phyloP scores from a whole-genome alignment of 2,797 vertebrate genomes.

The Lepilemur septentrionalis region DNA sequence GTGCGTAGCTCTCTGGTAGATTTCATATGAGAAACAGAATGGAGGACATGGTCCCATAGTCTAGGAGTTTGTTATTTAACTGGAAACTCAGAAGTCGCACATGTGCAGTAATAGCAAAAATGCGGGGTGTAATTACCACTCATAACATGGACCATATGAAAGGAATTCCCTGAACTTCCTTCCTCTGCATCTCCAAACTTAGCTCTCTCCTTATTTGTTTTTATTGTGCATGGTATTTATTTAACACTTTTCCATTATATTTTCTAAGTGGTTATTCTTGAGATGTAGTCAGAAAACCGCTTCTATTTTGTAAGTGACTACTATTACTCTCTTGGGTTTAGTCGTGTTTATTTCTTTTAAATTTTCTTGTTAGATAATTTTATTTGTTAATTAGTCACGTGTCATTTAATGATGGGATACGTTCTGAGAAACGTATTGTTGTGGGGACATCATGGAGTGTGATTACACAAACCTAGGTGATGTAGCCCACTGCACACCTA shows the following conservation, averaged over 20 bases:
- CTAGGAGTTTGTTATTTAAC: neutral
- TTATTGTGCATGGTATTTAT: neutral
- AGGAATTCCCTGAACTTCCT: neutral
- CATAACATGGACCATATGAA: neutral
- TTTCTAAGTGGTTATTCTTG: constrained; percentile 12
- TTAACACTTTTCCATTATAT: neutral
- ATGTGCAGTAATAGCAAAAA: neutral
- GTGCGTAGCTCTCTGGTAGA: neutral
- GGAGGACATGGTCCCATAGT: neutral
- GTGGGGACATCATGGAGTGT: neutral
- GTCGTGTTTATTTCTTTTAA: neutral
- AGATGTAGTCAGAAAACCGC: neutral
- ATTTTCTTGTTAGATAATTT: neutral
- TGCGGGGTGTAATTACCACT: neutral
- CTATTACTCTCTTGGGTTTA: neutral
- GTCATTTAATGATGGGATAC: neutral
- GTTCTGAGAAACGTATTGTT: neutral
- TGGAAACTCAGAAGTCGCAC: neutral
- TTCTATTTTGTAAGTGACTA: neutral
- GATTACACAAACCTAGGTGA: neutral
- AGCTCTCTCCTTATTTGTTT: neutral
- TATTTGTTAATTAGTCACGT: neutral
- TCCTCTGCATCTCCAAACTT: neutral
- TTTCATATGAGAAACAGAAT: neutral
- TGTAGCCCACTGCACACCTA: neutral